Evolutionary conservation across 1,140 invertebrate species (phyloP).

Genomic region (Drosophila pseudoobscura): DNA sequence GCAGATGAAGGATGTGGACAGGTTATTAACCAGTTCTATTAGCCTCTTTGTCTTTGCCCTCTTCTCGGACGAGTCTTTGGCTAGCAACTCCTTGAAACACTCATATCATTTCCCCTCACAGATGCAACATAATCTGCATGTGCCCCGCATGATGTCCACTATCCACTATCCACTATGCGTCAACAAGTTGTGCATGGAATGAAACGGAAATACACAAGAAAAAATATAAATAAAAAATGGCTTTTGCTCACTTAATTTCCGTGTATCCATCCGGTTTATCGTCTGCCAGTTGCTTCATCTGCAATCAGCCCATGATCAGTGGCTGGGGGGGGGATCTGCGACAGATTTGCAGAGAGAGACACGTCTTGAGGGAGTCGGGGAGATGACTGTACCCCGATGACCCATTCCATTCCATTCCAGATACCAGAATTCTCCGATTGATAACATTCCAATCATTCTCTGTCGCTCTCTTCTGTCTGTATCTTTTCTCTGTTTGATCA

Average conservation of each 20-base stretch:
- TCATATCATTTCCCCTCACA: too few relatives aligned
- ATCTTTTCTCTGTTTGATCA: too few relatives aligned
- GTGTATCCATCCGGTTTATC: slow-evolving; percentile 66
- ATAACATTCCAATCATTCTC: slow-evolving; percentile 7
- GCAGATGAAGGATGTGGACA: slow-evolving; percentile 29
- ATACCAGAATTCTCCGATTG: slow-evolving; percentile 6
- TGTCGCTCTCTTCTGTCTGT: too few relatives aligned
- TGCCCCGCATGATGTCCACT: not conserved
- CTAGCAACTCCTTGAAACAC: too few relatives aligned
- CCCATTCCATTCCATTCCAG: not conserved
- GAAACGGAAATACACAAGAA: slow-evolving; percentile 37
- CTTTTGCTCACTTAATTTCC: slow-evolving; percentile 45
- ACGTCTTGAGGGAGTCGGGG: not conserved
- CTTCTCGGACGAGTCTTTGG: not conserved
- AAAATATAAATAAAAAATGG: slow-evolving; percentile 10
- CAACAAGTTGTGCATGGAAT: slow-evolving; percentile 33
- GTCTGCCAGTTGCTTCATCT: too few relatives aligned
- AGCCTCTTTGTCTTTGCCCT: slow-evolving; percentile 19
- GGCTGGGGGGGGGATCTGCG: too few relatives aligned
- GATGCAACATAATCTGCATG: not conserved
- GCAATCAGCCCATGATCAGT: too few relatives aligned
- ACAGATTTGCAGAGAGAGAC: not conserved
- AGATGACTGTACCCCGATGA: slow-evolving; percentile 8
- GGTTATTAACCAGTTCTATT: slow-evolving; percentile 55
- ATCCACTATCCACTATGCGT: slow-evolving; percentile 15